Base-by-base conservation (phyloP, 2,113 vertebrate genomes). In the Colaptes auratus region DNA sequence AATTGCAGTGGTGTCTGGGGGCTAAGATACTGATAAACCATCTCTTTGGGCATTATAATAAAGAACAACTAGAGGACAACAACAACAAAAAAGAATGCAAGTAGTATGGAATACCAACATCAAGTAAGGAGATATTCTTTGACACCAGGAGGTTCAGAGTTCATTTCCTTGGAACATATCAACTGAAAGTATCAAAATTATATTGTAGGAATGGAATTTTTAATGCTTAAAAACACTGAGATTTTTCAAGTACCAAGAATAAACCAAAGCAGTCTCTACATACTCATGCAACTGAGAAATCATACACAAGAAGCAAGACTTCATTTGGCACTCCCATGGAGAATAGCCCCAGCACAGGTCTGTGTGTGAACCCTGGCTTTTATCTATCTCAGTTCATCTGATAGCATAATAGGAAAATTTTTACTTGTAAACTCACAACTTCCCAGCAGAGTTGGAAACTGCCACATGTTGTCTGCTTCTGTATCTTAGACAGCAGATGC, bases 41-140 rank as follows among this genome's bases (percentile, higher is more conserved):
- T 67, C 65, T 92, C 69, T 67, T 42, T 67, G 73, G 76, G 53
- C 65, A 81, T 55, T 82, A 31, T 12, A 69, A 66, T 5, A 67
- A 81, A 50, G 90, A 96, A 94, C 55, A 82, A 93, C 46, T 63
- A 70, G 85, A 97, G 83, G 87, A 94, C 12, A 60, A 48, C 55
- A 89, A 72, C 83, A 86, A n/a, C n/a, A 93, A 87, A 82, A 95
- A 93, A 88, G 58, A 90, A 90, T 88, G 71, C 72, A 95, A 58
- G 78, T 73, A 66, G 80, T 93, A 69, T 67, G 79, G 95, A 95
- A 83, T 86, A 93, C 67, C 91, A 85, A 56, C 83, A 89, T 56
- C 76, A 69, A 89, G 63, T 27, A 90, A 42, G 53, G 61, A 83
- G 39, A 67, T 39, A 44, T 9, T 64, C 31, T 35, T 15, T 52